A percentile compares a stretch with the other conserved stretches of the same genome.
phyloP scores from a whole-genome alignment of 1,140 invertebrate species.

The Lucilia sericata region DNA sequence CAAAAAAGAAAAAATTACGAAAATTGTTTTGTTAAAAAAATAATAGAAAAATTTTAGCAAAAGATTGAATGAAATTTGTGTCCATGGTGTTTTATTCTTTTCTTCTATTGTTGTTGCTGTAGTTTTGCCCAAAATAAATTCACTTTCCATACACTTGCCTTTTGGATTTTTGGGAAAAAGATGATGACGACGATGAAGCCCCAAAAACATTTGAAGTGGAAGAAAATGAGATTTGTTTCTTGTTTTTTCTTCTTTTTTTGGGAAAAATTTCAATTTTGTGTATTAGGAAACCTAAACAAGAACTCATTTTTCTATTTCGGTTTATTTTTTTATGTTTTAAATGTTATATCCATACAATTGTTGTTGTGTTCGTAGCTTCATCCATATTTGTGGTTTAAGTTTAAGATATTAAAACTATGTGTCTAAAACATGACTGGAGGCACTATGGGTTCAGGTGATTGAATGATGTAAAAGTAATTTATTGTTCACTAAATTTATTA shows the following conservation, averaged over 20 bases:
- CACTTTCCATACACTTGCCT: conserved; percentile 19
- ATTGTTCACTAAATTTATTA: no score
- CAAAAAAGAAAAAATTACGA: neutral
- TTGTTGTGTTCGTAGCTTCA: neutral
- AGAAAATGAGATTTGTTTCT: neutral
- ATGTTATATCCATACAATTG: neutral
- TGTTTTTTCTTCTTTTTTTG: neutral
- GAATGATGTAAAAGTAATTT: no score
- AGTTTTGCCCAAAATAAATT: neutral
- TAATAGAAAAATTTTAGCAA: neutral
- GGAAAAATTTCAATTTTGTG: neutral
- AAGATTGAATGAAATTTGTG: conserved; percentile 13
- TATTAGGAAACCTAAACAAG: conserved; percentile 11
- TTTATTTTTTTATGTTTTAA: neutral
- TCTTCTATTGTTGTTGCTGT: neutral
- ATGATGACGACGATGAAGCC: neutral
- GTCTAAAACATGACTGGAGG: neutral
- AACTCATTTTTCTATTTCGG: neutral
- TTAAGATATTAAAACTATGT: conserved; percentile 14
- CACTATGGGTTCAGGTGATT: neutral
- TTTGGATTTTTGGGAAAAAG: neutral
- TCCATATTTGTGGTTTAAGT: neutral
- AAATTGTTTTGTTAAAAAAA: neutral
- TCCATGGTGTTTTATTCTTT: neutral
- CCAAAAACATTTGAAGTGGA: neutral